phyloP scores from a whole-genome alignment of 2,888 invertebrate species.

The Drosophila paracracens region DNA sequence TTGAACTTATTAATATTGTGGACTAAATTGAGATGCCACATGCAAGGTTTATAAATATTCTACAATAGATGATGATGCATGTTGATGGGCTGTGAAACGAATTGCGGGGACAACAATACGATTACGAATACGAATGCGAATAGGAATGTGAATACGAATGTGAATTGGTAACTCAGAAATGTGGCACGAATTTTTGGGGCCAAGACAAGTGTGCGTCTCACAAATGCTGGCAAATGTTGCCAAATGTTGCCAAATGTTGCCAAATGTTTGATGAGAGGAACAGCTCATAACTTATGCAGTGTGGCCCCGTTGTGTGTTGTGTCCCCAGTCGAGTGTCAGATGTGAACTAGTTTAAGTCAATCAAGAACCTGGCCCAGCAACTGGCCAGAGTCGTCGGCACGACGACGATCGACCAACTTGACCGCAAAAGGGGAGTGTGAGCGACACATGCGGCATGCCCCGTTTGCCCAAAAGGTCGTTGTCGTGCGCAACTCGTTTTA shows the following conservation, averaged over 20 bases:
- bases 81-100: slow-evolving; percentile 40
- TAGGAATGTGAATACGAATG: slow-evolving; percentile 37
- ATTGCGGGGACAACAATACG: slow-evolving; percentile 55
- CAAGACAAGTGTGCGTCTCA: slow-evolving; percentile 20
- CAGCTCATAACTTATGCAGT: slow-evolving; percentile 56
- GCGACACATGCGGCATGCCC: slow-evolving; percentile 40
- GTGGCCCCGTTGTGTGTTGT: slow-evolving; percentile 39
- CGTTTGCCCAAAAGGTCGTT: slow-evolving; percentile 72
- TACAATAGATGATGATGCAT: slow-evolving; percentile 44
- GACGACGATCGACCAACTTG: slow-evolving; percentile 58
- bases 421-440: slow-evolving; percentile 59
- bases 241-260: slow-evolving; percentile 9
- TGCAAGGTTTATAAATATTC: slow-evolving; percentile 49
- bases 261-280: slow-evolving; percentile 27
- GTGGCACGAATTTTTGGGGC: slow-evolving; percentile 30
- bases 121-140: slow-evolving; percentile 28
- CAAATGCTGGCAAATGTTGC: slow-evolving; percentile 23
- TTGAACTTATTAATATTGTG: slow-evolving; percentile 4
- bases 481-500: slow-evolving; percentile 59
- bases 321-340: slow-evolving; percentile 30
- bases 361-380: slow-evolving; percentile 58
- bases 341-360: slow-evolving; percentile 77
- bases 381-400: slow-evolving; percentile 34
- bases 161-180: slow-evolving; percentile 43
- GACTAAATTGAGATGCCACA: slow-evolving; percentile 26